A percentile compares a stretch with the other conserved stretches of the same genome.
phyloP scores from a whole-genome alignment of 2,888 invertebrate species.

The Phyto melanocephala region DNA sequence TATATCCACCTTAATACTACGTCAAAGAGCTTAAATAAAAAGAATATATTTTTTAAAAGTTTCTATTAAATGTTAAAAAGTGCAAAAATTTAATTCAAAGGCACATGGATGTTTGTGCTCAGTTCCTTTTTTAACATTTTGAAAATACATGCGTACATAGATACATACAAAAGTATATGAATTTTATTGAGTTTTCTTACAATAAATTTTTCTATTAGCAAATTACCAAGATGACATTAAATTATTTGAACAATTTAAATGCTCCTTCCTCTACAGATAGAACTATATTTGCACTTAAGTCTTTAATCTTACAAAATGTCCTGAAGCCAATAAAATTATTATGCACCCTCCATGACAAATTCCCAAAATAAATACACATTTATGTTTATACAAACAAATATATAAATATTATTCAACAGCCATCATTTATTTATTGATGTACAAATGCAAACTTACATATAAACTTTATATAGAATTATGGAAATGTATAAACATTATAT shows the following conservation, averaged over 20 bases:
- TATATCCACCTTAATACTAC: no score
- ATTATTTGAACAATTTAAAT: neutral
- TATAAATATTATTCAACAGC: slow-evolving; percentile 44
- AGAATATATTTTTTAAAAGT: no score
- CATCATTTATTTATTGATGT: slow-evolving; percentile 32
- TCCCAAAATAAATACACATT: neutral
- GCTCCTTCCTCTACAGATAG: neutral
- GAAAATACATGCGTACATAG: no score
- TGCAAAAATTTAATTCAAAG: no score
- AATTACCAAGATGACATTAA: neutral
- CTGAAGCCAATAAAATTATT: slow-evolving; percentile 43
- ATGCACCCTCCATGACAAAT: slow-evolving; percentile 42
- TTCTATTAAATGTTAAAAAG: no score
- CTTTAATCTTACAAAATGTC: slow-evolving; percentile 18
- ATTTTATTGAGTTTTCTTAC: neutral
- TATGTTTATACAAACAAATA: slow-evolving; percentile 1
- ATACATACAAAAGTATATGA: no score
- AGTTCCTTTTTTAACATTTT: no score
- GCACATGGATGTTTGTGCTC: no score
- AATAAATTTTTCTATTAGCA: neutral
- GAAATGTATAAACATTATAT: neutral
- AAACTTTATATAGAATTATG: neutral
- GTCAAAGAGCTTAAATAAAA: no score
- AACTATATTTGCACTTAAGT: neutral
- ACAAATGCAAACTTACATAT: neutral